These are phyloP conservation scores for Harlomillsia oculata DNA, from an alignment of 1,140 invertebrate species.

Conservation along the genomic window DNA sequence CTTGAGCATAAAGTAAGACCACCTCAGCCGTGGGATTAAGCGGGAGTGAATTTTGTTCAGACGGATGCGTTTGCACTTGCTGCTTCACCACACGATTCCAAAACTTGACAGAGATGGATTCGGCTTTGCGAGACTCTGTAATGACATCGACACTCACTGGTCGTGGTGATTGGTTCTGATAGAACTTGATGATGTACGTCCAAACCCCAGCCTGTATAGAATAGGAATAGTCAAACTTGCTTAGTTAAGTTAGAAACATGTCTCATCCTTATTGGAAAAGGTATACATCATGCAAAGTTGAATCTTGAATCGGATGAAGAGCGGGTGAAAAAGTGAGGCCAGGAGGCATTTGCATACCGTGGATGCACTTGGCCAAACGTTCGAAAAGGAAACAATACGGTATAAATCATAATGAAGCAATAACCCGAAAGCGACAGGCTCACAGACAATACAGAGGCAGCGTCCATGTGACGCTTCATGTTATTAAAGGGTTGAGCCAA, in stretches of 20 bases:
- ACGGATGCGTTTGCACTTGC: constrained; percentile 5
- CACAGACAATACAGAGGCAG: no score
- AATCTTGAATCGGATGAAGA: no score
- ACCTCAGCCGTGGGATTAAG: constrained; percentile 7
- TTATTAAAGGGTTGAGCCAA: background rate
- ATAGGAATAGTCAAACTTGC: constrained; percentile 14
- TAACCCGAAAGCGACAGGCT: constrained; percentile 3
- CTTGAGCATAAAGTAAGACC: constrained; percentile 31
- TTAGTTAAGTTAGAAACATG: background rate
- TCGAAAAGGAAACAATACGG: constrained; percentile 9
- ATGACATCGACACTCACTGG: constrained; percentile 35
- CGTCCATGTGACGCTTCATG: no score
- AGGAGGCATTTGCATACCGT: background rate
- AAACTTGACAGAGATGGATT: constrained; percentile 33
- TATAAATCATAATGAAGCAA: constrained; percentile 21
- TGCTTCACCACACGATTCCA: constrained; percentile 30
- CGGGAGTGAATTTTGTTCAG: constrained; percentile 2
- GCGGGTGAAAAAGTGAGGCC: no score
- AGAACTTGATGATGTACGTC: constrained; percentile 36
- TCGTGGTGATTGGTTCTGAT: constrained; percentile 30
- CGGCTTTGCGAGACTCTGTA: constrained; percentile 32
- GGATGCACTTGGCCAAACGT: background rate
- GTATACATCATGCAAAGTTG: no score
- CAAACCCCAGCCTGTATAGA: constrained; percentile 32
- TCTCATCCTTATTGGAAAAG: background rate